phyloP scores from a whole-genome alignment of 64 coral and sea anemone species.

The Montipora capricornis region DNA sequence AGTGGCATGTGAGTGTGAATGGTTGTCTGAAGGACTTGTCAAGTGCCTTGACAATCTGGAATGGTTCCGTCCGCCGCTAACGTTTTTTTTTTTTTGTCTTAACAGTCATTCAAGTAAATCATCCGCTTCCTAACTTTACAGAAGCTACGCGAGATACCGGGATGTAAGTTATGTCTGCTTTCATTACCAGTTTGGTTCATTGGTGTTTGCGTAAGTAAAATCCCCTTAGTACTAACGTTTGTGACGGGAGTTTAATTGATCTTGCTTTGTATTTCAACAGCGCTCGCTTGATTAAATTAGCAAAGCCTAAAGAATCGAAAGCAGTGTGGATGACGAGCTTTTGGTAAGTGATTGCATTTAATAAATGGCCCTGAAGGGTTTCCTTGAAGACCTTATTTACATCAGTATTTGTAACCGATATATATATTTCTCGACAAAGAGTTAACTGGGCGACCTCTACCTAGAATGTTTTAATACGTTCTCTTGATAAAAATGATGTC shows the following conservation, averaged over 20 bases:
- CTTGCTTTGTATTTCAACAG: slow-evolving; percentile 13
- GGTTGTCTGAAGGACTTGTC: background rate
- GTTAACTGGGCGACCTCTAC: background rate
- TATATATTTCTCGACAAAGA: background rate
- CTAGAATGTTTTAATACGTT: background rate
- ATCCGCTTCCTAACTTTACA: slow-evolving; percentile 62
- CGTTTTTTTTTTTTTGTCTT: background rate
- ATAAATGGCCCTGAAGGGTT: no score
- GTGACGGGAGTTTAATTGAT: background rate
- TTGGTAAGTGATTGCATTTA: slow-evolving; percentile 32
- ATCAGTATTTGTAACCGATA: background rate
- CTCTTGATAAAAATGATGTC: background rate
- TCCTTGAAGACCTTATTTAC: no score
- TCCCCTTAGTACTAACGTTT: background rate
- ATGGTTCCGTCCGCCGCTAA: background rate
- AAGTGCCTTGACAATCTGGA: background rate
- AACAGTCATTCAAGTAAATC: slow-evolving; percentile 69
- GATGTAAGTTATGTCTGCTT: slow-evolving; percentile 71
- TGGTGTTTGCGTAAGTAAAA: background rate
- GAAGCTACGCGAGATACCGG: slow-evolving; percentile 73
- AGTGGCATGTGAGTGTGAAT: slow-evolving; percentile 47
- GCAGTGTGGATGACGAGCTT: slow-evolving; percentile 80
- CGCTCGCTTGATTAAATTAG: slow-evolving; percentile 63
- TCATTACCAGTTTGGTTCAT: slow-evolving; percentile 8
- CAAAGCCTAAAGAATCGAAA: slow-evolving; percentile 76